Conservation (phyloP, 2,797 vertebrate genomes). For the Scleropages formosus region DNA sequence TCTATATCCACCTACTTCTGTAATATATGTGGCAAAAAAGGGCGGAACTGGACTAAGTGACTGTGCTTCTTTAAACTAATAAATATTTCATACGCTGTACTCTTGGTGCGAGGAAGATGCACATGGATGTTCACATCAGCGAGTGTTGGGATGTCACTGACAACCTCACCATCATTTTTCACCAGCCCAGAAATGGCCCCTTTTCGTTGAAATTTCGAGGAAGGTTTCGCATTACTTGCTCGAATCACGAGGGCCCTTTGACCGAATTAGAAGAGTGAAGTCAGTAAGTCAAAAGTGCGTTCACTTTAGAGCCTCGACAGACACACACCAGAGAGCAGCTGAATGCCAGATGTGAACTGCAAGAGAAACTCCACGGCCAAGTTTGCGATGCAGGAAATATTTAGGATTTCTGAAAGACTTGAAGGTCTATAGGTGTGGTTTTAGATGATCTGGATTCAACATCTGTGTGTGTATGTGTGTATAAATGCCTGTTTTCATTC, state of each 20-base stretch:
- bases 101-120: not conserved
- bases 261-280: conserved; percentile 23
- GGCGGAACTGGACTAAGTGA: too few species aligned
- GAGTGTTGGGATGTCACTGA: conserved; percentile 13
- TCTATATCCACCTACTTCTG: too few species aligned
- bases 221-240: conserved; percentile 17
- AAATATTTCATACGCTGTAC: not conserved
- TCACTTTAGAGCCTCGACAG: conserved; percentile 30
- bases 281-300: conserved; percentile 33
- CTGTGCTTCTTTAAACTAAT: too few species aligned
- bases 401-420: conserved; percentile 31
- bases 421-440: conserved; percentile 22
- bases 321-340: conserved; percentile 29
- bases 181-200: conserved; percentile 18
- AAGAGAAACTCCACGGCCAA: conserved; percentile 22
- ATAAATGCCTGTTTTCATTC: not conserved
- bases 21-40: too few species aligned
- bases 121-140: not conserved
- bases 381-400: conserved; percentile 39
- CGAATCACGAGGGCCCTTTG: conserved; percentile 22
- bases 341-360: conserved; percentile 41
- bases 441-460: not conserved
- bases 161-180: not conserved
- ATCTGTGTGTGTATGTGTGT: conserved; percentile 6
- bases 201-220: conserved; percentile 7